Base-by-base conservation (phyloP, 2,888 invertebrate species). In the Heliconius sara region DNA sequence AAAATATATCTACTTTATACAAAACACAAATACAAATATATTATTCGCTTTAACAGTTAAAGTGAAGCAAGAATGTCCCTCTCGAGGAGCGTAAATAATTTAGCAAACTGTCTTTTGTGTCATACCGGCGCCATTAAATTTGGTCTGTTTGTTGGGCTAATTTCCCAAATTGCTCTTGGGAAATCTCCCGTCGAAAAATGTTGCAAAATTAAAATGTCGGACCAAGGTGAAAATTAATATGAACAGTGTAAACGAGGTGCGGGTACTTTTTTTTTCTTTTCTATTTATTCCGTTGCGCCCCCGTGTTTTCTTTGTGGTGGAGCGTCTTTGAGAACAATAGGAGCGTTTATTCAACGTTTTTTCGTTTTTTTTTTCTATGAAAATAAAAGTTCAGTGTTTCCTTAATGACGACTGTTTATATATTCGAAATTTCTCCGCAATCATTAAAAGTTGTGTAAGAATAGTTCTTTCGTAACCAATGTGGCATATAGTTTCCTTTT, bases 61-160 rank as follows among this genome's bases (percentile, higher is more conserved):
- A 86, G 87, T 86, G 86, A 85, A 85, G 79, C 80, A 80, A 89
- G 89, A 89, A 85, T 86, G 83, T 84, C 83, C 85, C 89, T 87
- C 88, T 82, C 84, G 90, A 89, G 90, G 87, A 89, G 90, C 90
- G 91, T 92, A 91, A 91, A 92, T 91, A 92, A 92, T 92, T 91
- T 88, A 88, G 85, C 85, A 84, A 84, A 85, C 85, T 84, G 88
- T 88, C 89, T 90, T 90, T 90, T 89, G 89, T 89, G 89, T 85
- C 88, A 88, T 88, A 87, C 88, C 85, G 85, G 86, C 82, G 86
- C 87, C 89, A 90, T 92, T 91, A 92, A 91, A 91, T 90, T 91
- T 88, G 85, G 88, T 88, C 89, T 89, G 91, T 91, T 91, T 92
- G 91, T 91, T 89, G 83, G 86, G 87, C 88, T 92, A 91, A 93